These are phyloP conservation scores for Parnassius orleans DNA, from an alignment of 2,888 invertebrate genomes.

Conservation along the genomic window DNA sequence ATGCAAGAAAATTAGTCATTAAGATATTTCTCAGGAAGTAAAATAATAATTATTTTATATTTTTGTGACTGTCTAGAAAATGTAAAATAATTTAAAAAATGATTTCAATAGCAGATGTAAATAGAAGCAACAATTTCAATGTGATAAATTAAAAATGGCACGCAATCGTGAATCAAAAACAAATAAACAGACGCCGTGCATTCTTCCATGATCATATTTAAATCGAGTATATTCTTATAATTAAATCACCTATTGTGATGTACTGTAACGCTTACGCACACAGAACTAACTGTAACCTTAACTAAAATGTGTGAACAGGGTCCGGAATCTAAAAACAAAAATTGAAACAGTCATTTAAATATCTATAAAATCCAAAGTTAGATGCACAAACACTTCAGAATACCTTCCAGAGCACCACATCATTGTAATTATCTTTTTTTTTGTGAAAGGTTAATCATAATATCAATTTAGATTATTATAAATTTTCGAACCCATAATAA, in stretches of 20 bases:
- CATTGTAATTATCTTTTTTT: neutral
- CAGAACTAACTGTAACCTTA: constrained; percentile 13
- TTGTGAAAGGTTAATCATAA: neutral
- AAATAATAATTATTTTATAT: neutral
- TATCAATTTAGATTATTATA: neutral
- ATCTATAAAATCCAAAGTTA: neutral
- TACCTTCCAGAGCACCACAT: neutral
- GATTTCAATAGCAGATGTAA: neutral
- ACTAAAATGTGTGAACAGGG: constrained; percentile 1
- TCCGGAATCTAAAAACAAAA: neutral
- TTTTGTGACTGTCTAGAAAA: neutral
- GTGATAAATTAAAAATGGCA: constrained; percentile 18
- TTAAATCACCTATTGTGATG: constrained; percentile 8
- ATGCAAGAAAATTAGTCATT: neutral
- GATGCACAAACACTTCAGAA: neutral
- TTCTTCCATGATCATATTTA: constrained; percentile 7
- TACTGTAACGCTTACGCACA: constrained; percentile 18
- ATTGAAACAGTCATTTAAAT: neutral
- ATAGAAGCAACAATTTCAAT: neutral
- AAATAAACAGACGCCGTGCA: neutral
- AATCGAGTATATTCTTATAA: constrained; percentile 9
- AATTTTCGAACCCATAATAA: neutral
- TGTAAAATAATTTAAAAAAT: neutral
- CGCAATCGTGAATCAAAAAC: constrained; percentile 8
- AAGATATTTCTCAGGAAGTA: neutral